Evolutionary conservation across 2,797 vertebrate genomes (phyloP).

Genomic region (Hoplostethus atlanticus): DNA sequence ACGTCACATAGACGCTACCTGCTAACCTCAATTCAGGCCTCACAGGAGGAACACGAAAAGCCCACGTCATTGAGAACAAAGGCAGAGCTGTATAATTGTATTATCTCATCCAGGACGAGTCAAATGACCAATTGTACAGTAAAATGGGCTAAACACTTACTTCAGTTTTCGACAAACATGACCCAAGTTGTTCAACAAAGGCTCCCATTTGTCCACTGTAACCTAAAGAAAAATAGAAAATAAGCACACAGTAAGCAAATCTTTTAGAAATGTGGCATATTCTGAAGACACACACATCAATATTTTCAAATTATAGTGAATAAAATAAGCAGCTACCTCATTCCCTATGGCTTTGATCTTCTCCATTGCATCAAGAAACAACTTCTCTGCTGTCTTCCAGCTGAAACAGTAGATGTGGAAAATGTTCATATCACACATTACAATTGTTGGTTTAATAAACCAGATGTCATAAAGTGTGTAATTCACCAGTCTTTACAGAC

Average conservation of each 20-base stretch:
- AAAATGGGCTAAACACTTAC: slow-evolving; percentile 82
- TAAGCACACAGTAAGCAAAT: not conserved
- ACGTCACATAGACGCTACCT: not conserved
- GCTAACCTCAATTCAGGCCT: slow-evolving; percentile 20
- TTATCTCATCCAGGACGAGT: not conserved
- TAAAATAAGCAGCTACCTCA: slow-evolving; percentile 85
- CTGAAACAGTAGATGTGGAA: slow-evolving; percentile 73
- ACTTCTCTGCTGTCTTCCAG: slow-evolving; percentile 97
- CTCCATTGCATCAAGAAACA: slow-evolving; percentile 98
- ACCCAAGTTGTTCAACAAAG: slow-evolving; percentile 96
- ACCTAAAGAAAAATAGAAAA: slow-evolving; percentile 70
- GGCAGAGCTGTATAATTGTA: not conserved
- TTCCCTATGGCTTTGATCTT: slow-evolving; percentile 99
- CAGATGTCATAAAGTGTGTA: not conserved
- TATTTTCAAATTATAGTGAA: not conserved
- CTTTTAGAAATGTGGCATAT: not conserved
- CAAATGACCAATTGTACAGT: not conserved
- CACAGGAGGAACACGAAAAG: not conserved
- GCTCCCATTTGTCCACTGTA: slow-evolving; percentile 99
- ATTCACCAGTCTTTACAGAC: not conserved
- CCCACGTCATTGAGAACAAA: not conserved
- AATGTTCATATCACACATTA: not conserved
- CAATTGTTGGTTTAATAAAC: not conserved
- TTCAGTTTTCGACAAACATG: slow-evolving; percentile 98
- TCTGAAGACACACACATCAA: not conserved